Percentiles rank a stretch among this genome's conserved stretches.
Conservation (phyloP, 2,113 vertebrate species). For the Penelope pileata region DNA sequence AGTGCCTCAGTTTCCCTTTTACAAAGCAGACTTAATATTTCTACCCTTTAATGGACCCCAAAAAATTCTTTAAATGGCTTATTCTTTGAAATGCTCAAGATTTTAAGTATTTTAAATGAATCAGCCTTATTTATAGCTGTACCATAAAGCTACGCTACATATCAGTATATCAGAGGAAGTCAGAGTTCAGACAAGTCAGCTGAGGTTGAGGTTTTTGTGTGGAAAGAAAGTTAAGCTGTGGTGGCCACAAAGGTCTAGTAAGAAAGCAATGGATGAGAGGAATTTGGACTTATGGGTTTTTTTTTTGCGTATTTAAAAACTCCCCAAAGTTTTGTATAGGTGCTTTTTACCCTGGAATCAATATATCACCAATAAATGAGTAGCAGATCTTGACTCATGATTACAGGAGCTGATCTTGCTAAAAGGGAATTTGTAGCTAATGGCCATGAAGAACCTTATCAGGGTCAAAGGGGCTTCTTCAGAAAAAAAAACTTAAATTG, state of each 20-base stretch:
- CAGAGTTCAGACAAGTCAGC: conserved; percentile 12
- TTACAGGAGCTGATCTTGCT: not conserved
- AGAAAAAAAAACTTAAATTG: not conserved
- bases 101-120: conserved; percentile 26
- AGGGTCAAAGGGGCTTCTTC: not conserved
- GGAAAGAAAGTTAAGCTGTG: not conserved
- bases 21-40: not conserved
- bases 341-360: not conserved
- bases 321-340: not conserved
- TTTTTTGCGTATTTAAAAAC: not conserved
- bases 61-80: not conserved
- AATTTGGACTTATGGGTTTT: not conserved
- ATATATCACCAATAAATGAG: not conserved
- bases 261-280: not conserved
- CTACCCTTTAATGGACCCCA: not conserved
- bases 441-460: not conserved
- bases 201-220: not conserved
- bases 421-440: not conserved
- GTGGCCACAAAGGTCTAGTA: not conserved
- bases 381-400: not conserved
- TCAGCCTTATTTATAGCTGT: conserved; percentile 21
- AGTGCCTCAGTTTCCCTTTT: not conserved
- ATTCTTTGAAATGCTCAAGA: conserved; percentile 29
- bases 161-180: not conserved
- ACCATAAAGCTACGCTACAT: conserved; percentile 8